phyloP scores from a whole-genome alignment of 2,797 vertebrate genomes.

The Phalloptychus januarius region DNA sequence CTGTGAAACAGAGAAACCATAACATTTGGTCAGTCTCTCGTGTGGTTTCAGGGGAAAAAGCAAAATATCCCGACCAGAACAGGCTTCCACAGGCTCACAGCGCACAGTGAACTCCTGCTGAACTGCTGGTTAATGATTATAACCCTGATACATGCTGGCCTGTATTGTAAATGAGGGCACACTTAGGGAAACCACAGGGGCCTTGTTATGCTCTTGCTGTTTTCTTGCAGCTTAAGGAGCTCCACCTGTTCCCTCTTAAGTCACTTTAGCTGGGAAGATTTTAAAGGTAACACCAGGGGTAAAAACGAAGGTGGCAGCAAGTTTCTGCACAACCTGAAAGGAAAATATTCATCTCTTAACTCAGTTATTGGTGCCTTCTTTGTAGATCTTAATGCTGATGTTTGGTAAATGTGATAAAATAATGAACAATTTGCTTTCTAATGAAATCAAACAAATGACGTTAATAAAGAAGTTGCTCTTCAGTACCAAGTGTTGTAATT shows the following conservation, averaged over 20 bases:
- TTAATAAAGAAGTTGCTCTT: too few species aligned
- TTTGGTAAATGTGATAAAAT: too few species aligned
- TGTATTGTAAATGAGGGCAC: conserved; percentile 80
- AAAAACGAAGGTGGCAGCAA: conserved; percentile 42
- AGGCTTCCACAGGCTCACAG: conserved; percentile 61
- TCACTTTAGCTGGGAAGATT: conserved; percentile 49
- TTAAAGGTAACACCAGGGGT: conserved; percentile 38
- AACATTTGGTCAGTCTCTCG: conserved; percentile 74
- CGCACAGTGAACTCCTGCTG: conserved; percentile 75
- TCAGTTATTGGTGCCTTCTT: too few species aligned
- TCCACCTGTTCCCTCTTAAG: conserved; percentile 77
- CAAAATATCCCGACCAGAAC: conserved; percentile 66
- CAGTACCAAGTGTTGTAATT: too few species aligned
- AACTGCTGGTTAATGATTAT: conserved; percentile 82
- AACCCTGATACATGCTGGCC: conserved; percentile 76
- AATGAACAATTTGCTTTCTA: too few species aligned
- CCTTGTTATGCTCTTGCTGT: conserved; percentile 78
- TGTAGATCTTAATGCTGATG: too few species aligned
- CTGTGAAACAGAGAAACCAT: conserved; percentile 73
- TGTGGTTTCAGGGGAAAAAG: conserved; percentile 68
- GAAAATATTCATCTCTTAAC: too few species aligned
- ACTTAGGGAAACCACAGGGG: conserved; percentile 79
- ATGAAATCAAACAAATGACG: too few species aligned
- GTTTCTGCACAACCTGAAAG: conserved; percentile 6
- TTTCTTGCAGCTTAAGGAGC: conserved; percentile 74